A percentile compares a stretch with the other conserved stretches of the same genome.
These are phyloP conservation scores for Cordilura impudica DNA, from an alignment of 2,888 invertebrate species.

Conservation along the genomic window DNA sequence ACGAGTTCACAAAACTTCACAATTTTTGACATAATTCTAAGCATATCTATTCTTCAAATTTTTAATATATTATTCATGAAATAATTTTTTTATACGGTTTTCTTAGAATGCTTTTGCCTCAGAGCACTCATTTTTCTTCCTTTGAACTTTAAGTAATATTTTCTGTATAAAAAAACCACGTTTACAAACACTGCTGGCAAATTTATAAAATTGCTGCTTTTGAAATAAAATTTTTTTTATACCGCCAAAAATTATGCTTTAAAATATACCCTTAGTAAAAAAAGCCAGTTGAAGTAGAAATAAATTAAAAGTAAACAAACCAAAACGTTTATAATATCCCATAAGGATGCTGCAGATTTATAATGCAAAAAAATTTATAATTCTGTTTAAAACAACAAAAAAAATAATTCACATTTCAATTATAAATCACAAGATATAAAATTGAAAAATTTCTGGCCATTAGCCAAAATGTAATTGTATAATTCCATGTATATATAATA, in stretches of 20 bases:
- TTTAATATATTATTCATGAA: too few relatives aligned
- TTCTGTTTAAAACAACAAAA: neutral
- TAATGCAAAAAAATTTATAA: too few relatives aligned
- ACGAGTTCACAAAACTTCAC: too few relatives aligned
- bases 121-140: slow-evolving; percentile 10
- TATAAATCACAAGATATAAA: too few relatives aligned
- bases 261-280: neutral
- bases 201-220: neutral
- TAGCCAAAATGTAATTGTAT: too few relatives aligned
- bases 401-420: too few relatives aligned
- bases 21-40: too few relatives aligned
- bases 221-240: neutral
- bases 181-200: neutral
- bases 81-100: neutral
- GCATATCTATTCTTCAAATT: too few relatives aligned
- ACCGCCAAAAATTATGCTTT: slow-evolving; percentile 42
- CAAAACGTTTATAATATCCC: neutral
- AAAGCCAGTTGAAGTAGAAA: neutral
- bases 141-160: neutral
- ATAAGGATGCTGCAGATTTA: too few relatives aligned
- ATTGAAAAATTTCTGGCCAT: too few relatives aligned
- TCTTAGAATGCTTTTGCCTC: neutral
- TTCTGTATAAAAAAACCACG: slow-evolving; percentile 19
- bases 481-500: too few relatives aligned
- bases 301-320: neutral